Evolutionary conservation across 2,797 vertebrate species (phyloP), one percentile per base, ranked within the genome.

Genomic region (Ceryle rudis): DNA sequence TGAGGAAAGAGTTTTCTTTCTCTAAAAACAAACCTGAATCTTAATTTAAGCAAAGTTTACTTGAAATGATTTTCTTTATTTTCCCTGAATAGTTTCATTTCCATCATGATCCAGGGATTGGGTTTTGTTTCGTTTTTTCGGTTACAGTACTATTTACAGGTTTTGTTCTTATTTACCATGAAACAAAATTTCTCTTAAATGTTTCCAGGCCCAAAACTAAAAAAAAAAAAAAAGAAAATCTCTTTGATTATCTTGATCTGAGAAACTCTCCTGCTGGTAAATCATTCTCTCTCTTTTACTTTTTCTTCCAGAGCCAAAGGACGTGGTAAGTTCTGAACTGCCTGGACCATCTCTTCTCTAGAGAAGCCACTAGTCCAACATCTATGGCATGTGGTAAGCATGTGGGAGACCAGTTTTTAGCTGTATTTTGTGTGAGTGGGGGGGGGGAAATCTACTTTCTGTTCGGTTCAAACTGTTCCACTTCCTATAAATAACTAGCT

Each of bases 1-100:
- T 49, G 67, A 97, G 37, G 81, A 91, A 89, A 93, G 67, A 96
- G 73, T 92, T 96, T 95, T 96, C 86, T 96, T 96, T 90, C 95
- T 95, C 90, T 96, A 93, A 95, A 98, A 98, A 97, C 93, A 98
- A 98, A 97, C 86, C 58, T 87, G 81, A 86, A 91, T 95, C 94
- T 96, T 96, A 96, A 98, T 97, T 97, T 95, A 97, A 94, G 75
- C 79, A 92, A 96, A 93, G 89, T 94, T 97, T 88, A 85, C 39
- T 58, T 92, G 31, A 92, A 96, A 95, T 92, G 89, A 60, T 95
- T 97, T 97, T 95, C 87, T 91, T 95, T 93, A 55, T 97, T 95
- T 95, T 89, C 60, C 58, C 84, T 58, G 62, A 95, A n/a, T 33
- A n/a, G 61, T 83, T 35, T 72, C 3, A 46, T 79, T 93, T 73